Evolutionary conservation across 2,888 invertebrate genomes (phyloP).

Genomic region (Gymnoscelis rufifasciata): DNA sequence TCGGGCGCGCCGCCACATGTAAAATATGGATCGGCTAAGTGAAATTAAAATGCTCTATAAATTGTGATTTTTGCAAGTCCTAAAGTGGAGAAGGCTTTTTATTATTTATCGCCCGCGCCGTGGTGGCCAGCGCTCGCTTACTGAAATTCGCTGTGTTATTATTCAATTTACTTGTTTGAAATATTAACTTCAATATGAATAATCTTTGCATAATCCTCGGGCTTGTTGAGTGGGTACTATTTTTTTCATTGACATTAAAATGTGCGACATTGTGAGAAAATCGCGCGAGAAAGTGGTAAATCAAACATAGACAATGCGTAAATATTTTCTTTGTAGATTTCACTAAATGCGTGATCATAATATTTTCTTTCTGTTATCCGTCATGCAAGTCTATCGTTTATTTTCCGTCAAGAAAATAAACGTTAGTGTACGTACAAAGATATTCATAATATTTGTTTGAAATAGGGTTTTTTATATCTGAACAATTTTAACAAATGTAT

Average conservation of each 20-base stretch:
- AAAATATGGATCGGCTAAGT: slow-evolving; percentile 80
- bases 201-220: slow-evolving; percentile 41
- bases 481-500: too few species aligned
- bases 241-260: slow-evolving; percentile 20
- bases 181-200: slow-evolving; percentile 58
- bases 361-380: slow-evolving; percentile 17
- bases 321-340: slow-evolving; percentile 20
- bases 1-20: slow-evolving; percentile 75
- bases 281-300: slow-evolving; percentile 14
- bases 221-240: slow-evolving; percentile 4
- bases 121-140: slow-evolving; percentile 66
- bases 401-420: slow-evolving; percentile 9
- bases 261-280: slow-evolving; percentile 9
- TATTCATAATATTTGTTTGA: too few species aligned
- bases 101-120: slow-evolving; percentile 73
- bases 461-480: too few species aligned
- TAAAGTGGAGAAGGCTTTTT: slow-evolving; percentile 79
- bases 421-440: slow-evolving; percentile 1
- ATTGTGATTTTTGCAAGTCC: slow-evolving; percentile 80
- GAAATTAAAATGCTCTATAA: slow-evolving; percentile 80
- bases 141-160: slow-evolving; percentile 73
- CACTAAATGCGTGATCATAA: slow-evolving; percentile 14
- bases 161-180: slow-evolving; percentile 73
- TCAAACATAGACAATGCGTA: slow-evolving; percentile 14
- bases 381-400: too few species aligned